Percentiles rank a stretch among this genome's conserved stretches.
These are phyloP conservation scores for Agrochola macilenta DNA, from an alignment of 2,888 invertebrate species.

Conservation along the genomic window DNA sequence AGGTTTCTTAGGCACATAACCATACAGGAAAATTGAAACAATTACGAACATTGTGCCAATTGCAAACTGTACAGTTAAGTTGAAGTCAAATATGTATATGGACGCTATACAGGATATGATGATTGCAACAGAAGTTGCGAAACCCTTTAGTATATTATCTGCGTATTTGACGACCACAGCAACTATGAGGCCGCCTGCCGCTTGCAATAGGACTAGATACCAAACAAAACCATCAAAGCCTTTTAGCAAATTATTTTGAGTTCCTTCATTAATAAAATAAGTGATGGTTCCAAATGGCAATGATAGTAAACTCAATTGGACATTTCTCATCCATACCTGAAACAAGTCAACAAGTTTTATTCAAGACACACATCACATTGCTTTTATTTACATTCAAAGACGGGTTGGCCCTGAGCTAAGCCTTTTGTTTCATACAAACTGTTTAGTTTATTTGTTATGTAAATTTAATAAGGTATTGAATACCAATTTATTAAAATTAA, in stretches of 20 bases:
- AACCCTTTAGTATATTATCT: slow-evolving; percentile 99
- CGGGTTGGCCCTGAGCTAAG: slow-evolving; percentile 26
- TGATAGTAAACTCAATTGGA: slow-evolving; percentile 98
- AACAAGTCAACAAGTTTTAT: slow-evolving; percentile 68
- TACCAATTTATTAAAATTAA: background rate
- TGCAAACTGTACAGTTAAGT: slow-evolving; percentile 96
- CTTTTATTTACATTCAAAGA: slow-evolving; percentile 14
- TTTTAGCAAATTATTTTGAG: slow-evolving; percentile 89
- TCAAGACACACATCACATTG: slow-evolving; percentile 8
- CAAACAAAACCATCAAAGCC: slow-evolving; percentile 96
- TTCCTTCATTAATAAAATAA: slow-evolving; percentile 95
- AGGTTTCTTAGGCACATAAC: slow-evolving; percentile 92
- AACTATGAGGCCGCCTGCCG: slow-evolving; percentile 98
- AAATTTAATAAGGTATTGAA: slow-evolving; percentile 14
- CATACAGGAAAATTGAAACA: slow-evolving; percentile 98
- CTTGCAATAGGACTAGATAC: slow-evolving; percentile 97
- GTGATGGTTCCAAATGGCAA: slow-evolving; percentile 96
- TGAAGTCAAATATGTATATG: slow-evolving; percentile 97
- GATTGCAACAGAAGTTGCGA: slow-evolving; percentile 99
- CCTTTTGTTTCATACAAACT: slow-evolving; percentile 17
- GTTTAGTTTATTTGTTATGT: slow-evolving; percentile 17
- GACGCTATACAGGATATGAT: slow-evolving; percentile 98
- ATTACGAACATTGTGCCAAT: slow-evolving; percentile 97
- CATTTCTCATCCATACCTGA: slow-evolving; percentile 98
- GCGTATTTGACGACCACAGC: slow-evolving; percentile 99